Conservation (phyloP, 2,113 vertebrate genomes). For the Callospermophilus lateralis region DNA sequence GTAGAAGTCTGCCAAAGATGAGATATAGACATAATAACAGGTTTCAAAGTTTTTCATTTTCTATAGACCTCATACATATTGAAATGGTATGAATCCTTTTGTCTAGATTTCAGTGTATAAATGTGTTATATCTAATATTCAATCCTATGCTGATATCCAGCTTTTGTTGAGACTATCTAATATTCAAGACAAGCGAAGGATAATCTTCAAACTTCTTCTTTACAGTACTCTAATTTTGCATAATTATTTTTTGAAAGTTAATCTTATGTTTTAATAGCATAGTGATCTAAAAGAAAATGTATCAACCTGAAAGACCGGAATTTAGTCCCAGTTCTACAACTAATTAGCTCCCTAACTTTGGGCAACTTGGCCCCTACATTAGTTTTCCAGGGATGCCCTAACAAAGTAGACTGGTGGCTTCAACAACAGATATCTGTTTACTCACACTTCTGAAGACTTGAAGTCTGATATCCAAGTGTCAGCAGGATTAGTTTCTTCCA, state of each 20-base stretch:
- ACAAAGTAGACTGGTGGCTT: not conserved
- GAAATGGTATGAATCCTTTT: not conserved
- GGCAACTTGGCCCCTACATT: not conserved
- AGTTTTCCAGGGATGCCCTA: not conserved
- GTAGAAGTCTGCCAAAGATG: not conserved
- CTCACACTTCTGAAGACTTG: not conserved
- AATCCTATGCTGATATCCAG: not conserved
- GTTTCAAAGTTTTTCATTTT: not conserved
- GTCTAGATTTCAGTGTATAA: constrained; percentile 14
- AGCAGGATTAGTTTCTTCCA: not conserved
- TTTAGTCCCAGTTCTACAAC: not conserved
- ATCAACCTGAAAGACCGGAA: not conserved
- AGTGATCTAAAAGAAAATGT: not conserved
- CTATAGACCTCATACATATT: not conserved
- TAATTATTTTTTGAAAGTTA: not conserved
- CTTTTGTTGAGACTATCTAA: not conserved
- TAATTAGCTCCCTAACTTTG: not conserved
- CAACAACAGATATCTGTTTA: not conserved
- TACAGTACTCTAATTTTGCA: constrained; percentile 7
- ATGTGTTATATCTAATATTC: not conserved
- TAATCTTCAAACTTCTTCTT: not conserved
- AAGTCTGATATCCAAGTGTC: not conserved
- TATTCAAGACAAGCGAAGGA: not conserved
- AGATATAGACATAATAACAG: not conserved
- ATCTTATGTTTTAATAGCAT: not conserved